A percentile compares a stretch with the other conserved stretches of the same genome.
Evolutionary conservation across 2,797 vertebrate species (phyloP).

Genomic region (Sebastes aleutianus): DNA sequence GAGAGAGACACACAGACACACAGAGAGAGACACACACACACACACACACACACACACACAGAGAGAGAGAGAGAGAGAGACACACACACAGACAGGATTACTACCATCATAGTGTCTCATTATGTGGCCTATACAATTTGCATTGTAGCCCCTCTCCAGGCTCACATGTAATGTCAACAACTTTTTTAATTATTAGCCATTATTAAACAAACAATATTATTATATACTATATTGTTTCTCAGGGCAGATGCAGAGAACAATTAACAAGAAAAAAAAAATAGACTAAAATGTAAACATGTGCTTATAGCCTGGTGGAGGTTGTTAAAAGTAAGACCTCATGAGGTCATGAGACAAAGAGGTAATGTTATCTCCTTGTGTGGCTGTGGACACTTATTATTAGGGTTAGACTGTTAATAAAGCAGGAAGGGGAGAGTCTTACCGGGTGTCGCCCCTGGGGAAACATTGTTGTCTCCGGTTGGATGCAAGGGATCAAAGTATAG

Average conservation of each 20-base stretch:
- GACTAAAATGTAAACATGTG: slow-evolving; percentile 14
- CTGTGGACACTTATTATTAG: background rate
- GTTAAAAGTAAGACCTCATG: slow-evolving; percentile 6
- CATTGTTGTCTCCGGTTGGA: slow-evolving; percentile 83
- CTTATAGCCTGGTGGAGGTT: background rate
- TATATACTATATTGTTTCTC: slow-evolving; percentile 4
- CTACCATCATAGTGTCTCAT: slow-evolving; percentile 46
- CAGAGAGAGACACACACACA: slow-evolving; percentile 3
- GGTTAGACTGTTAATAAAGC: background rate
- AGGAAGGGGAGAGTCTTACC: slow-evolving; percentile 79
- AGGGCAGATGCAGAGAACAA: slow-evolving; percentile 12
- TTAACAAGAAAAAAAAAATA: slow-evolving; percentile 26
- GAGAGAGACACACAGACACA: slow-evolving; percentile 1
- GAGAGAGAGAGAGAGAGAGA: background rate
- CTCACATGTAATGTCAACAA: slow-evolving; percentile 54
- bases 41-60: background rate
- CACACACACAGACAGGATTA: slow-evolving; percentile 25
- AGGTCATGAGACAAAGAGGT: slow-evolving; percentile 39
- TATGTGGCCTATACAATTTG: slow-evolving; percentile 21
- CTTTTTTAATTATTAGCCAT: slow-evolving; percentile 41
- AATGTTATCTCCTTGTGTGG: background rate
- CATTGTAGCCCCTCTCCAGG: slow-evolving; percentile 14
- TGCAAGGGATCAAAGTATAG: slow-evolving; percentile 44
- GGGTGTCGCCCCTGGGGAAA: slow-evolving; percentile 96
- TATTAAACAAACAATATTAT: slow-evolving; percentile 37